These are phyloP conservation scores for Scaptomyza flava DNA, from an alignment of 2,888 invertebrate species.

Conservation along the genomic window DNA sequence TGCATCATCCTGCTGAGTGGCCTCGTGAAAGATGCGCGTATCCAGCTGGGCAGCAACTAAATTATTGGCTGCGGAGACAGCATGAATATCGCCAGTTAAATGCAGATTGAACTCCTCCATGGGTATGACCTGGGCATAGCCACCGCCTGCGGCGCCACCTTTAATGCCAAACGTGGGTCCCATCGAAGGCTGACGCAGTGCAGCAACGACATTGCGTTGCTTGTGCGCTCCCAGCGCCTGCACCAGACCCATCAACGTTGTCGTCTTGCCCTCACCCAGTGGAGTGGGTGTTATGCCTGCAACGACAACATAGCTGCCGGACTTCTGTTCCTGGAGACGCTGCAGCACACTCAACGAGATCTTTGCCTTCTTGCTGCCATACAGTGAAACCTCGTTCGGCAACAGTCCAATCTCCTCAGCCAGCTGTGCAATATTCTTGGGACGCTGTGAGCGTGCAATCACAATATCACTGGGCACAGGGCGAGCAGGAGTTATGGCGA, in stretches of 20 bases:
- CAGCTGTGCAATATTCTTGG: conserved; percentile 91
- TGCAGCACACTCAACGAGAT: conserved; percentile 92
- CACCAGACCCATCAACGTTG: conserved; percentile 95
- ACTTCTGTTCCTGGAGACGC: conserved; percentile 88
- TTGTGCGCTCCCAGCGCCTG: conserved; percentile 96
- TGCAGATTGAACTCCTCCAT: conserved; percentile 99
- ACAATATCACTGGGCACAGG: conserved; percentile 97
- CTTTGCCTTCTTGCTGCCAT: conserved; percentile 98
- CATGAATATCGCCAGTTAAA: conserved; percentile 99
- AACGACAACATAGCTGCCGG: conserved; percentile 97
- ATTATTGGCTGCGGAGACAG: conserved; percentile 99
- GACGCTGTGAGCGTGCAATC: conserved; percentile 94
- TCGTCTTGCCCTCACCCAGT: conserved; percentile 99
- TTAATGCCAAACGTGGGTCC: conserved; percentile 99
- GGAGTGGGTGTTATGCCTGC: conserved; percentile 99
- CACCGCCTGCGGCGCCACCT: conserved; percentile 99
- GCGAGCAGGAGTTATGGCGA: conserved; percentile 87
- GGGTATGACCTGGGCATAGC: conserved; percentile 97
- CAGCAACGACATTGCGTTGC: conserved; percentile 94
- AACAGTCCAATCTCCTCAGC: conserved; percentile 94
- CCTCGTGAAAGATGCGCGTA: conserved; percentile 97
- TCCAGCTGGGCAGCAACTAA: conserved; percentile 98
- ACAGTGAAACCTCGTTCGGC: conserved; percentile 92
- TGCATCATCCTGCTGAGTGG: conserved; percentile 94
- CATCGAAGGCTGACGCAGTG: conserved; percentile 98